Evolutionary conservation across 2,113 vertebrate species (phyloP).

Genomic region (Hirundichthys speculiger): DNA sequence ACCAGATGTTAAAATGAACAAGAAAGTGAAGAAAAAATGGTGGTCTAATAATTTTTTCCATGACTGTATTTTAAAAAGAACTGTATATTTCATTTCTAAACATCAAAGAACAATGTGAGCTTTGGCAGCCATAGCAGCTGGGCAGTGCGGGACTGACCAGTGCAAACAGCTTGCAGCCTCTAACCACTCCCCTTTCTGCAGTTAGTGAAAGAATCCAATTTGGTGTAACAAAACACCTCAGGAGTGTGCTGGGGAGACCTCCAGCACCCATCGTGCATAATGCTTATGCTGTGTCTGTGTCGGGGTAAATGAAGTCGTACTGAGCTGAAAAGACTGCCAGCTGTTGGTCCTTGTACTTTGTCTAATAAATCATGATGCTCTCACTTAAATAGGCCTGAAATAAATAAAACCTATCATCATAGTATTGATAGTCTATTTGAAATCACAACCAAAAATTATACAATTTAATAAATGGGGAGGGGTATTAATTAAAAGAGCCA

Average conservation of each 20-base stretch:
- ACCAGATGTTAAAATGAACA: no score
- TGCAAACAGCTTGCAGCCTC: conserved; percentile 26
- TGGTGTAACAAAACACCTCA: conserved; percentile 60
- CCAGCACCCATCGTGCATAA: conserved; percentile 55
- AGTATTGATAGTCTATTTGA: conserved; percentile 2
- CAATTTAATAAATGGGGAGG: conserved; percentile 8
- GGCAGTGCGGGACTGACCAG: conserved; percentile 55
- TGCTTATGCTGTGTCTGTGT: conserved; percentile 63
- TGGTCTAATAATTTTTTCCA: no score
- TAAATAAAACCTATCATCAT: conserved; percentile 15
- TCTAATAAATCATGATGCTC: conserved; percentile 46
- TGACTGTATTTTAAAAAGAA: no score
- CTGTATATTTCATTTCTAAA: conserved; percentile 10
- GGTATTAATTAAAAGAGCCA: no score
- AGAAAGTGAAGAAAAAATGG: no score
- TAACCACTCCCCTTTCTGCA: conserved; percentile 59
- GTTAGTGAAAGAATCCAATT: conserved; percentile 63
- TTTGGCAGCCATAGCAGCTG: conserved; percentile 60
- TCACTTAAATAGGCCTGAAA: conserved; percentile 44
- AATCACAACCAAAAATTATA: conserved; percentile 22
- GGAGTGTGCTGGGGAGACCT: conserved; percentile 41
- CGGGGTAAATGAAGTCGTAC: conserved; percentile 59
- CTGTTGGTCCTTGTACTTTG: conserved; percentile 74
- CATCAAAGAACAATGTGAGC: conserved; percentile 21
- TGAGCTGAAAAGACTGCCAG: conserved; percentile 71